Evolutionary conservation across 1,140 invertebrate genomes (phyloP).

Genomic region (Oscheius sp.): DNA sequence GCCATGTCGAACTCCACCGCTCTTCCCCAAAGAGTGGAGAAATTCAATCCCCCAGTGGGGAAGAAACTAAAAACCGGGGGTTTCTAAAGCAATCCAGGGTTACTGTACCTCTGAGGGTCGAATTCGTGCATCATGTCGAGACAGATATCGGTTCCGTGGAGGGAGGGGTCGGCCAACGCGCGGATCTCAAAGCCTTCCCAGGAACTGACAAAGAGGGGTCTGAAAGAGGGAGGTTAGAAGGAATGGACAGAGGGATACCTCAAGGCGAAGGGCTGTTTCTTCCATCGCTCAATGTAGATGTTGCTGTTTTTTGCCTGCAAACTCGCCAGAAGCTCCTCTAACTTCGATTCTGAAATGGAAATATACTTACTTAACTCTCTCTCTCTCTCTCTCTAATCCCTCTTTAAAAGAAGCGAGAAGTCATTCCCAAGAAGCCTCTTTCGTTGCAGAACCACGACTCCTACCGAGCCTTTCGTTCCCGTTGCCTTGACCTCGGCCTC

Average conservation of each 20-base stretch:
- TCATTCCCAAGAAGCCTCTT: too few species aligned
- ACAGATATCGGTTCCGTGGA: slow-evolving; percentile 79
- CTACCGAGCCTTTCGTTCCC: slow-evolving; percentile 81
- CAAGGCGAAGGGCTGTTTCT: slow-evolving; percentile 70
- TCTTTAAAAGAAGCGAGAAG: too few species aligned
- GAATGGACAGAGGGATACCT: not conserved
- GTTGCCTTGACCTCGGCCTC: slow-evolving; percentile 83
- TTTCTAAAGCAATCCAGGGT: slow-evolving; percentile 8
- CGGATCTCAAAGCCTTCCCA: slow-evolving; percentile 68
- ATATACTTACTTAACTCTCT: too few species aligned
- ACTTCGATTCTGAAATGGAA: slow-evolving; percentile 63
- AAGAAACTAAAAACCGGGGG: slow-evolving; percentile 70
- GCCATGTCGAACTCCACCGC: slow-evolving; percentile 76
- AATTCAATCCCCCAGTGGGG: slow-evolving; percentile 85
- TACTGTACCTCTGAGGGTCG: slow-evolving; percentile 67
- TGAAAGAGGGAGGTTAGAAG: not conserved
- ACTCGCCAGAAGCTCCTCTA: slow-evolving; percentile 82
- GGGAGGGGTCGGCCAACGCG: slow-evolving; percentile 79
- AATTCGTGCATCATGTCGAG: slow-evolving; percentile 74
- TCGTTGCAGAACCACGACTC: slow-evolving; percentile 76
- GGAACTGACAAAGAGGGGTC: not conserved
- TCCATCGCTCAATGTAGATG: slow-evolving; percentile 88
- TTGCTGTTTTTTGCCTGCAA: slow-evolving; percentile 84
- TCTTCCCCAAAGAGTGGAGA: slow-evolving; percentile 87
- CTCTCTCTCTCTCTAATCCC: too few species aligned